phyloP scores from a whole-genome alignment of 2,797 vertebrate genomes.

The Halcyon chelicuti region DNA sequence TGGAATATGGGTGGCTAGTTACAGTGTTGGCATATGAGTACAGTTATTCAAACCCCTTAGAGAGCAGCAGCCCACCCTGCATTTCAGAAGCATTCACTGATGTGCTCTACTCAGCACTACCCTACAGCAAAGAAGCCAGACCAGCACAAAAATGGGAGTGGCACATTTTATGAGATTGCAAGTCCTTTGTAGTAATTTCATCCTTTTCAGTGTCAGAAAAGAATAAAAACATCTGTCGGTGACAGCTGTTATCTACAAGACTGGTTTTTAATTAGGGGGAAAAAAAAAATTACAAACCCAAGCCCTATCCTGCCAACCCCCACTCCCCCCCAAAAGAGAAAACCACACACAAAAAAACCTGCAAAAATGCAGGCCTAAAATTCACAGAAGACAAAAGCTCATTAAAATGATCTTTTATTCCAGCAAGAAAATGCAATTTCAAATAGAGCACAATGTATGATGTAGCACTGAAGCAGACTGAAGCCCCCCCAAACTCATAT shows the following conservation, averaged over 20 bases:
- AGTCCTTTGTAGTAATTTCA: constrained; percentile 14
- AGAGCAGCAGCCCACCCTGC: not conserved
- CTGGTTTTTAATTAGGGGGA: not conserved
- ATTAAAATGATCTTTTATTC: not conserved
- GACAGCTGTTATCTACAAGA: not conserved
- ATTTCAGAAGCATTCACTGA: not conserved
- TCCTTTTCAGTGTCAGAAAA: not conserved
- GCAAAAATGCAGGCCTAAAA: not conserved
- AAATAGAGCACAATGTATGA: not conserved
- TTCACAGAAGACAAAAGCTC: not conserved
- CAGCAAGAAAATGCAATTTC: not conserved
- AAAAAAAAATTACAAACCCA: not conserved
- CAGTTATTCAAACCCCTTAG: not conserved
- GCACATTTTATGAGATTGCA: not conserved
- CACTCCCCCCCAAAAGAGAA: accelerated
- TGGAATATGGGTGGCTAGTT: not conserved
- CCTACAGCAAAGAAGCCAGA: not conserved
- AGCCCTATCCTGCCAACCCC: too few species aligned
- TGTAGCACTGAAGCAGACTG: not conserved
- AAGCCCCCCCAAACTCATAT: not conserved
- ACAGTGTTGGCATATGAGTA: not conserved
- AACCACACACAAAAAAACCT: not conserved
- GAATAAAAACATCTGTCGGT: not conserved
- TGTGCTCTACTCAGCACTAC: not conserved
- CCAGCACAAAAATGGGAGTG: constrained; percentile 52